Percentiles rank a stretch among this genome's conserved stretches.
Conservation (phyloP, 2,113 vertebrate species). For the Aegithalos caudatus region DNA sequence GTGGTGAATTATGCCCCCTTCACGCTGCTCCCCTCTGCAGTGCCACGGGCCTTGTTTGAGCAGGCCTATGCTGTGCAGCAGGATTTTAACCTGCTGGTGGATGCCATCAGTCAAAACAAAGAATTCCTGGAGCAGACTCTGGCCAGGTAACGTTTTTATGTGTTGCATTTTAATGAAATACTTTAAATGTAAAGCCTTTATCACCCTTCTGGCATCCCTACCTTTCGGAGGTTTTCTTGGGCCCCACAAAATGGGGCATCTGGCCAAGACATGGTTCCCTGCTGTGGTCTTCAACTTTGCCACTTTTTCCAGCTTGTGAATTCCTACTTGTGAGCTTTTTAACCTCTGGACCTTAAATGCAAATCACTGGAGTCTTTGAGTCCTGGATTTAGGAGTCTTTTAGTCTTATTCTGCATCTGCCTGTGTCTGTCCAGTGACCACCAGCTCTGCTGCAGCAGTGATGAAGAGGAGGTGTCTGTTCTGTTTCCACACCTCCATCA, state of each 20-base stretch:
- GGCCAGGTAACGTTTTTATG: conserved; percentile 70
- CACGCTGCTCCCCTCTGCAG: conserved; percentile 84
- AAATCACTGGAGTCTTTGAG: not conserved
- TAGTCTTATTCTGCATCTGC: not conserved
- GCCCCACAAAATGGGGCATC: not conserved
- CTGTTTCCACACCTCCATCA: not conserved
- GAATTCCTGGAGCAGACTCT: conserved; percentile 84
- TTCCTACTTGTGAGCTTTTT: not conserved
- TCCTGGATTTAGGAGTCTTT: not conserved
- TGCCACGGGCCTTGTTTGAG: conserved; percentile 79
- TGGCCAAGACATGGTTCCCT: not conserved
- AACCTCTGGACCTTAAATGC: not conserved
- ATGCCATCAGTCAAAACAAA: conserved; percentile 84
- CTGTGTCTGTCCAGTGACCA: not conserved
- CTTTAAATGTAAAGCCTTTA: not conserved
- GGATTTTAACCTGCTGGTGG: conserved; percentile 89
- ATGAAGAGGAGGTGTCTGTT: not conserved
- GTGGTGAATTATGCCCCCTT: conserved; percentile 88
- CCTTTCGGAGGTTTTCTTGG: not conserved
- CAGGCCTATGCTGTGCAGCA: conserved; percentile 87
- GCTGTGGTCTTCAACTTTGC: not conserved
- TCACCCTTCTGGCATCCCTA: not conserved
- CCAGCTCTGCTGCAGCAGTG: not conserved
- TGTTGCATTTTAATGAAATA: not conserved
- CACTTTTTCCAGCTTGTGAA: not conserved